Base-by-base conservation (phyloP, 1,140 invertebrate species). In the Drosophila aff. region DNA sequence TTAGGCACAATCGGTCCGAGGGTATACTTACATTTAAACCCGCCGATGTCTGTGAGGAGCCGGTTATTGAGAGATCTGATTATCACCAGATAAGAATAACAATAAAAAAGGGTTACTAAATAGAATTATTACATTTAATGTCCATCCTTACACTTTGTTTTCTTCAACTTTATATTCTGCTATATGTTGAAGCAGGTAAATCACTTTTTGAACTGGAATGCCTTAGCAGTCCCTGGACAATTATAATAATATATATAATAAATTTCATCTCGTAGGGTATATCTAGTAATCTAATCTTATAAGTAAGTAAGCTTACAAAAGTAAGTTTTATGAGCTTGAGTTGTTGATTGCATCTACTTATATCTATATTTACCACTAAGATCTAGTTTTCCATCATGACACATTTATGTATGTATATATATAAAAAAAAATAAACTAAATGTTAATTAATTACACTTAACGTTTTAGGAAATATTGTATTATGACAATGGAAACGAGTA, bases 111-210 rank as follows among this genome's bases (percentile, higher is more conserved):
- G 0, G 13, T 5, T 55, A 23, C 4, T 10, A 23, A 55, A 55
- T 38, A 38, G 38, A 38, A 55, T 38, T 38, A 55, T 10, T 55
- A 16, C 18, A 55, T 55, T 55, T 55, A 55, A 53, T 55, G 33
- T 55, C 15, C 21, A 53, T 38, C 18, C 16, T 55, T 55, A 55
- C 52, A 55, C 36, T 23, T 38, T 55, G 18, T 23, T 16, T 55
- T 38, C 5, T 55, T 55, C 21, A 55, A 55, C 33, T 55, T 21
- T 16, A 55, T 53, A 36, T 53, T 9, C 18, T 23, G 7, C 52
- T 23, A 23, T 21, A 16, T 23, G 18, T 55, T 23, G 7, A 38
- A 16, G 33, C 33, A 38, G 31, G 18, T 38, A 38, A 55, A 55
- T 55, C 33, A 55, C 52, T 55, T 38, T 55, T 55, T 38, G 33